Evolutionary conservation across 2,888 invertebrate genomes (phyloP), one percentile per base, ranked within the genome.

Genomic region (Agrochola circellaris): DNA sequence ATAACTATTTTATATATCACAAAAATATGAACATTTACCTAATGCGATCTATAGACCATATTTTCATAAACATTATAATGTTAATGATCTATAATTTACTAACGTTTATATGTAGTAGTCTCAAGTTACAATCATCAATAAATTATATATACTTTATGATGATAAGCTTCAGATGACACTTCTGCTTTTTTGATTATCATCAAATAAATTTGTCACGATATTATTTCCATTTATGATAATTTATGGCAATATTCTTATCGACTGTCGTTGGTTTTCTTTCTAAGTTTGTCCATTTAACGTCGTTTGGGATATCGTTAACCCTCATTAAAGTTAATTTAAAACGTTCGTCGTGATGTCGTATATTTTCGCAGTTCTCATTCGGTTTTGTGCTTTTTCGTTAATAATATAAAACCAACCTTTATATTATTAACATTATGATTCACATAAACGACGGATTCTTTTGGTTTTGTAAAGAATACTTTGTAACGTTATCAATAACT

Each of bases 131-230:
- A 81, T 85, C 74, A 75, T 51, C 75, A 76, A 87, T 88, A 87
- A 85, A 86, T 85, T 87, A 79, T 60, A 38, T 68, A 79, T 83
- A 85, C 48, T 85, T 87, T 85, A 87, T 85, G 83, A 80, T 85
- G 82, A 83, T 81, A 84, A 75, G 85, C 73, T 77, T 75, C 65
- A 77, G 75, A 60, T 86, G 87, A 58, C 77, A 81, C 69, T 79
- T 75, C 61, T 74, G 56, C 72, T 81, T 79, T 83, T 83, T 76
- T 72, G 71, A 75, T 64, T 78, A 66, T 75, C 60, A 85, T 82
- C 68, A 68, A 75, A 78, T 88, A 77, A 71, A 81, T 85, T 82
- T 82, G 73, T 73, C 81, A 66, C 73, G 80, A 82, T 78, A 38
- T 73, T 42, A 82, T 83, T 78, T 72, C 58, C 72, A 87, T 87